Base-by-base conservation (phyloP, 35 echinoderm and acorn worm species). In the Apostichopus japonicus region DNA sequence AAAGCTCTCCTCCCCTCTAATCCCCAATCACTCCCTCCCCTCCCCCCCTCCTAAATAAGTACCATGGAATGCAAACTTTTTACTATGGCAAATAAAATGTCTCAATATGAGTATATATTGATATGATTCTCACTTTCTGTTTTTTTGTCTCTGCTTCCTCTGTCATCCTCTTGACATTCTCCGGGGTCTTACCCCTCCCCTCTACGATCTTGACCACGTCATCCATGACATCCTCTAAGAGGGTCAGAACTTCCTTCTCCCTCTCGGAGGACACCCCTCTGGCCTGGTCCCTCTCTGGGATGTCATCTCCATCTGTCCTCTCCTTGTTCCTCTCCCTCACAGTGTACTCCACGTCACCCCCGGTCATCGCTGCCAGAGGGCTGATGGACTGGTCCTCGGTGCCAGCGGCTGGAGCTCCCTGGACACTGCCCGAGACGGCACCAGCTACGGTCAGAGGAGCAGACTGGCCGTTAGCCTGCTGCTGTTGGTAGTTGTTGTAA, bases 401-500 rank as follows among this genome's bases (percentile, higher is more conserved):
- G 27, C 33, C 80, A 54, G 87, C 27, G 23, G 63, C 14, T 4
- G 44, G n/a, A 24, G 84, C 67, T 27, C 19, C 10, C 2, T 53
- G 84, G 22, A 8, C 24, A 11, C 79, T 84, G 62, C 58, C 72
- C 6, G 81, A 65, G 27, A 84, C 91, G 54, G 78, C 93, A 14
- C 95, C 91, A 15, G 93, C 93, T 75, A 90, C 96, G 4, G 96
- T 84, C 17, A 95, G 84, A 95, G 77, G 57, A 78, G 92, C 53
- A 89, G 88, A 0, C 72, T 56, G 54, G 44, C 44, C 54, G 21
- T 87, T 27, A 61, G 93, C 53, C 90, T 93, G 33, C 57, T 94
- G 95, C 71, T 94, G 92, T 78, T 99, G 97, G 91, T 99, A 99
- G 52, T 91, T 95, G 77, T 96, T 92, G 83, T 95, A 99, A 51